Evolutionary conservation across 2,797 vertebrate species (phyloP).

Genomic region (Pipistrellus kuhlii): DNA sequence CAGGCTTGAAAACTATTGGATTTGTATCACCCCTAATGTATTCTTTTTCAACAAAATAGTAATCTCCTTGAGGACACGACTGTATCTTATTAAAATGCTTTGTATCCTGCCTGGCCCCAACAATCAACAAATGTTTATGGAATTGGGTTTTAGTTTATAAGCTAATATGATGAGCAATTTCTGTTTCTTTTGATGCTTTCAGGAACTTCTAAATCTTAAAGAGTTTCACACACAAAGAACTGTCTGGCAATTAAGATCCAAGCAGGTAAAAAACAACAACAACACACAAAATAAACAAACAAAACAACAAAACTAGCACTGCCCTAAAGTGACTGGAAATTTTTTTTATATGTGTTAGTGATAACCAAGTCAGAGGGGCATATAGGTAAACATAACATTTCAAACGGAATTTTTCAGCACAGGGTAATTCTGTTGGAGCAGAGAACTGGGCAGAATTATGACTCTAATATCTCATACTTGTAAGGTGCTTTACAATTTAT

Average conservation of each 20-base stretch:
- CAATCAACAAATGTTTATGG: slow-evolving; percentile 8
- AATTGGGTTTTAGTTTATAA: slow-evolving; percentile 34
- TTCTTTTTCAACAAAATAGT: neutral
- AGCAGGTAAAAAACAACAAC: neutral
- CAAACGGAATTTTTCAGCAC: slow-evolving; percentile 3
- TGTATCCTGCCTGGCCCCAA: neutral
- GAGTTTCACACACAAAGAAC: neutral
- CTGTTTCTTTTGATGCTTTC: slow-evolving; percentile 16
- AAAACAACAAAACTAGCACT: neutral
- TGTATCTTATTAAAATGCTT: neutral
- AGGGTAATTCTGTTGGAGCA: neutral
- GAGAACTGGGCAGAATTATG: neutral
- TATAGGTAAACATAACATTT: slow-evolving; percentile 21
- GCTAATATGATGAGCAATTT: neutral
- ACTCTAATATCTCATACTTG: neutral
- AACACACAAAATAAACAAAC: neutral
- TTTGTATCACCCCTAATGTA: neutral
- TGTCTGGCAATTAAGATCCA: slow-evolving; percentile 38
- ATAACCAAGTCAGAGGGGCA: neutral
- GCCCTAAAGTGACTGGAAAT: neutral
- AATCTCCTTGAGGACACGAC: neutral
- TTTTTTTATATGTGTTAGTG: slow-evolving; percentile 16
- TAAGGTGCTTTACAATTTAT: neutral
- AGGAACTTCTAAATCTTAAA: neutral
- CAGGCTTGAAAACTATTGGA: neutral